Evolutionary conservation across 2,888 invertebrate species (phyloP).

Genomic region (Aradus depressus): DNA sequence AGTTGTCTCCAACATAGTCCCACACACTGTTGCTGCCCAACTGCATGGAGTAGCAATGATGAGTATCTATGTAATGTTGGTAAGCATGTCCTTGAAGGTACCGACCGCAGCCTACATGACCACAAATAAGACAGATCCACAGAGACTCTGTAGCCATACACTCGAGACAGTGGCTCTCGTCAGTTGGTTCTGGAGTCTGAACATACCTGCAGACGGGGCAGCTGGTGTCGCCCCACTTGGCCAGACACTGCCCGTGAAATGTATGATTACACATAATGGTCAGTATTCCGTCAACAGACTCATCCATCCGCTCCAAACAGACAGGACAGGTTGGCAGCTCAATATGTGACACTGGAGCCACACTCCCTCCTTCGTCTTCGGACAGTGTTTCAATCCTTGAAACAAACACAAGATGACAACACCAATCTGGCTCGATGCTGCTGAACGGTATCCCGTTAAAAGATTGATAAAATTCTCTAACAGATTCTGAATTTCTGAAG

Average conservation of each 20-base stretch:
- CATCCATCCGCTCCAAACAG: slow-evolving; percentile 95
- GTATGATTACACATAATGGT: slow-evolving; percentile 97
- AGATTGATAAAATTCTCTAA: slow-evolving; percentile 82
- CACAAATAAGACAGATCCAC: slow-evolving; percentile 99
- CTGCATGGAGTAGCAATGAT: slow-evolving; percentile 95
- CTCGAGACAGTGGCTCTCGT: slow-evolving; percentile 55
- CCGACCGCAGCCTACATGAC: slow-evolving; percentile 94
- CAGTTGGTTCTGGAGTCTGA: slow-evolving; percentile 69
- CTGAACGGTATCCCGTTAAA: slow-evolving; percentile 91
- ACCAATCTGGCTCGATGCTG: slow-evolving; percentile 78
- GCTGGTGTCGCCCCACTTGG: slow-evolving; percentile 91
- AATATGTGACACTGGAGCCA: slow-evolving; percentile 67
- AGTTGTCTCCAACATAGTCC: slow-evolving; percentile 98
- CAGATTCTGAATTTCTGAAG: slow-evolving; percentile 58
- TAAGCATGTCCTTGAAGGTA: slow-evolving; percentile 87
- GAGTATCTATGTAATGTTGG: slow-evolving; percentile 82
- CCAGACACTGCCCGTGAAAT: slow-evolving; percentile 89
- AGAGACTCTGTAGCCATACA: slow-evolving; percentile 66
- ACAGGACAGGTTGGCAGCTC: slow-evolving; percentile 97
- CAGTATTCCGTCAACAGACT: slow-evolving; percentile 92
- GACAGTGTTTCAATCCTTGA: slow-evolving; percentile 76
- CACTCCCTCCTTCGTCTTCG: slow-evolving; percentile 53
- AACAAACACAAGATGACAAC: slow-evolving; percentile 93
- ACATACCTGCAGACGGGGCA: slow-evolving; percentile 94
- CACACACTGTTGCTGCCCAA: slow-evolving; percentile 93